phyloP scores from a whole-genome alignment of 1,140 invertebrate genomes.

The Lasioglossum albipes region DNA sequence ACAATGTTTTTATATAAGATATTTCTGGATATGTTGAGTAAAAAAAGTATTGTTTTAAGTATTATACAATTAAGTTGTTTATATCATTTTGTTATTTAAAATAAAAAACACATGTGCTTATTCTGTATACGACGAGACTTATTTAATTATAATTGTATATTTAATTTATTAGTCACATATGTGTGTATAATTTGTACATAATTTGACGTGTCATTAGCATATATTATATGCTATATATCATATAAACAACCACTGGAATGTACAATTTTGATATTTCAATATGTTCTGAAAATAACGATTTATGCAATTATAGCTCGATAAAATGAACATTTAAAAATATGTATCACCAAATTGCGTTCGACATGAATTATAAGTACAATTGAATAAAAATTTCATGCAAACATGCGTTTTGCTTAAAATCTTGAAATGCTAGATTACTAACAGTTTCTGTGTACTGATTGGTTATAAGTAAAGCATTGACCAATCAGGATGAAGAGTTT shows the following conservation, averaged over 20 bases:
- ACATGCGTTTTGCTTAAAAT: conserved; percentile 10
- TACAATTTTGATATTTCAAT: background rate
- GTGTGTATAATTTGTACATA: background rate
- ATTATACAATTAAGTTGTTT: conserved; percentile 34
- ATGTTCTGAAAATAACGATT: background rate
- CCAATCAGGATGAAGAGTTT: conserved; percentile 47
- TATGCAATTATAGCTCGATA: background rate
- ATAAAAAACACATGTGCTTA: conserved; percentile 28
- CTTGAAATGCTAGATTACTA: conserved; percentile 17
- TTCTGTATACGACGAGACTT: background rate
- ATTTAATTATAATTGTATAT: conserved; percentile 27
- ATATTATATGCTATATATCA: too few species aligned
- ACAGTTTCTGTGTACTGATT: conserved; percentile 30
- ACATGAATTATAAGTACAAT: background rate
- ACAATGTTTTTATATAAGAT: conserved; percentile 18
- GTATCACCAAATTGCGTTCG: background rate
- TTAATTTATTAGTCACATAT: background rate
- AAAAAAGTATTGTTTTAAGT: conserved; percentile 30
- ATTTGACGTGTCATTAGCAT: background rate
- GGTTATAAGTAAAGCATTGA: conserved; percentile 26
- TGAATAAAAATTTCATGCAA: conserved; percentile 11
- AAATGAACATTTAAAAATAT: background rate
- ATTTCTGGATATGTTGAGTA: background rate
- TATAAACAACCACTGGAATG: background rate
- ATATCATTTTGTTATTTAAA: conserved; percentile 39